Base-by-base conservation (phyloP, 2,888 invertebrate genomes). In the Lasioglossum zephyrum region DNA sequence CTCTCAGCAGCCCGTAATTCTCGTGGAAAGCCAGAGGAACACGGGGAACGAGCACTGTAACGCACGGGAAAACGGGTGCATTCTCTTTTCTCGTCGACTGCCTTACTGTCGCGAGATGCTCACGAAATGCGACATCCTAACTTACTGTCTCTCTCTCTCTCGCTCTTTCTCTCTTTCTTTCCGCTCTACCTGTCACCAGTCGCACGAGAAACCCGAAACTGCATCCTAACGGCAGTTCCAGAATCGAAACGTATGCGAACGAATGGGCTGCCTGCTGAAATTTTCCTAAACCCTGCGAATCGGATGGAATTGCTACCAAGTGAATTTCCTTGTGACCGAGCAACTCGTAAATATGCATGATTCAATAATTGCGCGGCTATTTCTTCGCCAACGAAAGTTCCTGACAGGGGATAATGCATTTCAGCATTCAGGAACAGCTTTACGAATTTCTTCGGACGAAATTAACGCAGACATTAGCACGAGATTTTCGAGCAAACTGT, bases 1-100 rank as follows among this genome's bases (percentile, higher is more conserved):
- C 82, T 39, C 76, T 41, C 73, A 11, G 53, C 70, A 47, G 72
- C 87, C 82, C 90, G 88, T 88, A 88, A 90, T 87, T 88, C 89
- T 87, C 75, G 82, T 63, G 70, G 80, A 80, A 87, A 88, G 70
- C 70, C 78, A 63, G 57, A 74, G 4, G 31, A 44, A 47, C 36
- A 31, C 36, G 85, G 57, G 31, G 16, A 22, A 70, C 47, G 73
- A 44, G 84, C 11, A 72, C 77, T 78, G 86, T 80, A 60, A 73
- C 80, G 80, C 63, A 80, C 84, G 84, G 79, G n/a, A 11, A 57
- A 88, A 73, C 49, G 73, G 18, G n/a, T n/a, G 49, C 73, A 36
- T 49, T n/a, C 36, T 31, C 49, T 31, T 53, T 53, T 49, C 47
- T n/a, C 49, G 47, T 36, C 73, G 31, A 69, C 70, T 9, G 18